Base-by-base conservation (phyloP, 2,113 vertebrate genomes). In the Trematomus loennbergii region DNA sequence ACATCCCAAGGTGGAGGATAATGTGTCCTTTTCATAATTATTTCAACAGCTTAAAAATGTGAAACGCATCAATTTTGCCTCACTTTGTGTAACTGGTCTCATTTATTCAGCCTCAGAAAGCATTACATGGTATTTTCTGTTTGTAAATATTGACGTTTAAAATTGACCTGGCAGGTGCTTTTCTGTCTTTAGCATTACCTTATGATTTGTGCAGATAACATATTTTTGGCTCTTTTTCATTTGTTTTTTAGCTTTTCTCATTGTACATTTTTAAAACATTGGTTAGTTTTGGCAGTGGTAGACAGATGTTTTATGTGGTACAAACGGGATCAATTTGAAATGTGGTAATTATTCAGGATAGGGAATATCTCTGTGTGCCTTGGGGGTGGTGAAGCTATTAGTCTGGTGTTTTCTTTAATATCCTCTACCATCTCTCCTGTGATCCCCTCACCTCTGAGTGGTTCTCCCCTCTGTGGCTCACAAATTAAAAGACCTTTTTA, bases 401-500 rank as follows among this genome's bases (percentile, higher is more conserved):
- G 43, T 52, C 20, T 71, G 15, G 5, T 62, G 60, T 70, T 76
- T 52, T 66, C 62, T 77, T 68, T 53, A 29, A 29, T 29, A 4
- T 29, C 29, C 29, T 29, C 29, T 29, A 29, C 29, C 29, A 29
- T 29, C 29, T 29, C 29, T 29, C 29, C 29, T 29, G 29, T 29
- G 29, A 29, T 29, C 29, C 29, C 29, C 29, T 29, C 29, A 50
- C 62, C 36, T 81, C 68, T 63, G 57, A 43, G 55, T 68, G 49
- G 43, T 70, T 62, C 61, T 72, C 72, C 40, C 25, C 36, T 12
- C 22, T 12, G 60, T 71, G 54, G 65, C 49, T 60, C 36, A 50
- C 63, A 12, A 63, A 62, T 72, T 59, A 64, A 70, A 75, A 70
- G 22, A 29, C 29, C 29, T 29, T 29, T 22, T 29, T 57, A 70